phyloP scores from a whole-genome alignment of 1,140 invertebrate genomes.

The Panulirus ornatus region DNA sequence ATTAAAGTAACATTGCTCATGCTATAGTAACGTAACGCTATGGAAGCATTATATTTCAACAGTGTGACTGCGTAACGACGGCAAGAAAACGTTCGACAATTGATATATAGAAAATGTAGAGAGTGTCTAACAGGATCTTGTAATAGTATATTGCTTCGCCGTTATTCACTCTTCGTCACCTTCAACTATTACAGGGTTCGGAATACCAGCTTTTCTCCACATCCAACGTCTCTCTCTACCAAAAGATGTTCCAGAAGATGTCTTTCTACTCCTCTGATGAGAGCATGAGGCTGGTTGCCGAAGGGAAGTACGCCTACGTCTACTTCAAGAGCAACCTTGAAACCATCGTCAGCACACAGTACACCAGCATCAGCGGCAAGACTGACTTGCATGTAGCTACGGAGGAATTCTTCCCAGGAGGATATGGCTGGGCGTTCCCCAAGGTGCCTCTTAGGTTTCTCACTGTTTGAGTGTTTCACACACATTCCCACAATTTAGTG shows the following conservation, averaged over 20 bases:
- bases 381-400: conserved; percentile 64
- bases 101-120: too few species aligned
- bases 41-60: too few species aligned
- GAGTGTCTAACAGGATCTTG: too few species aligned
- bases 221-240: conserved; percentile 69
- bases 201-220: conserved; percentile 74
- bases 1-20: too few species aligned
- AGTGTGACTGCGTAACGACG: too few species aligned
- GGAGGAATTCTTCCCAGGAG: conserved; percentile 70
- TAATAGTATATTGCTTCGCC: too few species aligned
- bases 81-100: too few species aligned
- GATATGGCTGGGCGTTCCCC: conserved; percentile 74
- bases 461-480: too few species aligned
- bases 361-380: conserved; percentile 57
- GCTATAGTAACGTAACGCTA: too few species aligned
- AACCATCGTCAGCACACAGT: conserved; percentile 63
- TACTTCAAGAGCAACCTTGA: conserved; percentile 73
- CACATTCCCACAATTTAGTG: too few species aligned
- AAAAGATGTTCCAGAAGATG: conserved; percentile 68
- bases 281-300: conserved; percentile 62
- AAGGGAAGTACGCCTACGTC: conserved; percentile 71
- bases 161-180: too few species aligned
- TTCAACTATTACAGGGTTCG: conserved; percentile 54
- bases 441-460: conserved; percentile 62
- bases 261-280: conserved; percentile 61